Conservation (phyloP, 2,797 vertebrate genomes). For the Bovichtus diacanthus region DNA sequence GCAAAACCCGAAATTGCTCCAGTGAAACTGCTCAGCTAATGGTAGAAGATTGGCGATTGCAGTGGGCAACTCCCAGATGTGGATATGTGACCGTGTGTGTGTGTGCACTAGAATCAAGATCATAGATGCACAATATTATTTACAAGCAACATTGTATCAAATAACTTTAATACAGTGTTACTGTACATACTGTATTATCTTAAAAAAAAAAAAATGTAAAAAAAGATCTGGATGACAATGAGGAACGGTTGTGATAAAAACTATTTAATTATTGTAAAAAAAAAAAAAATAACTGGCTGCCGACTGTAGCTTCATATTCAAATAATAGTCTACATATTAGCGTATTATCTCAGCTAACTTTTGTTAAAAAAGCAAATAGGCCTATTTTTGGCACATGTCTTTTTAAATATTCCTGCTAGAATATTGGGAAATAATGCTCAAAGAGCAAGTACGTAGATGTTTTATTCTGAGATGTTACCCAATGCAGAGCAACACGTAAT, state of each 20-base stretch:
- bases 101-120: neutral
- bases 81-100: neutral
- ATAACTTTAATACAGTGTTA: neutral
- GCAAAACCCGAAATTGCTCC: conserved; percentile 47
- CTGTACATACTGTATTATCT: too few relatives aligned
- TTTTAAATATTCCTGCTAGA: neutral
- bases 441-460: neutral
- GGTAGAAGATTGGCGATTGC: conserved; percentile 36
- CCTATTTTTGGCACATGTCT: neutral
- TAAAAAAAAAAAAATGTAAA: too few relatives aligned
- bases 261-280: neutral
- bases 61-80: conserved; percentile 38
- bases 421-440: neutral
- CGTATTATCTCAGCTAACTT: neutral
- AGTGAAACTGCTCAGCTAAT: conserved; percentile 47
- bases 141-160: neutral
- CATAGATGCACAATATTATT: neutral
- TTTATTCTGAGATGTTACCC: neutral
- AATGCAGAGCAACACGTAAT: neutral
- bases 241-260: neutral
- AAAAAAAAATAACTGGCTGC: neutral
- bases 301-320: neutral
- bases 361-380: neutral
- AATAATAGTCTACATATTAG: neutral
- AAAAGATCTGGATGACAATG: neutral